Percentiles rank a stretch among this genome's conserved stretches.
Conservation (phyloP, 2,113 vertebrate genomes). For the Saimiri boliviensis region DNA sequence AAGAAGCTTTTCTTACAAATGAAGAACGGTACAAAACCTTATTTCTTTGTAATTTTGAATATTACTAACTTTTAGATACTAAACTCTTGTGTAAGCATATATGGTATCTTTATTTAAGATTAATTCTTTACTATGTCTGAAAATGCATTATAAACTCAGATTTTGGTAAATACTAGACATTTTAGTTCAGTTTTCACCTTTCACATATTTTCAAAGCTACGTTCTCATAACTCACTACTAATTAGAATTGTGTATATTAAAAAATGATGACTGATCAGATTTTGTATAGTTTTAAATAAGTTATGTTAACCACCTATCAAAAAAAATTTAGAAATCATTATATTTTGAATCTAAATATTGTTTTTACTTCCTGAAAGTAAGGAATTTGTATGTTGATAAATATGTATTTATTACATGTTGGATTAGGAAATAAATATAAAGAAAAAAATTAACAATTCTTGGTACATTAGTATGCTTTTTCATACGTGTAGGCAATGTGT, state of each 20-base stretch:
- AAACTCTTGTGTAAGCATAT: background rate
- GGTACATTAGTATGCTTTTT: background rate
- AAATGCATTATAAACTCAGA: slow-evolving; percentile 1
- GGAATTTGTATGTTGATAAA: background rate
- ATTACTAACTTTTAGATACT: slow-evolving; percentile 17
- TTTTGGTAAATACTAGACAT: background rate
- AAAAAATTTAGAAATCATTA: background rate
- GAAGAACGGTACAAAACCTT: background rate
- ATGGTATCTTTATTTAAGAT: background rate
- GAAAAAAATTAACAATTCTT: background rate
- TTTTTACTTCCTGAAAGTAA: slow-evolving; percentile 9
- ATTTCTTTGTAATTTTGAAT: background rate
- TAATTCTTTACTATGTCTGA: background rate
- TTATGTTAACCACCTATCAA: background rate
- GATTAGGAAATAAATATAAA: background rate
- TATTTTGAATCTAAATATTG: background rate
- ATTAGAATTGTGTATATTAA: background rate
- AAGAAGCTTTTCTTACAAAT: background rate
- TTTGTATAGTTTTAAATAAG: background rate
- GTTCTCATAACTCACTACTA: background rate
- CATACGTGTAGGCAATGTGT: background rate
- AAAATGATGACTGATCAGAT: background rate
- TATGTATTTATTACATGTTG: background rate
- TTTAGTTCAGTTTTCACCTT: background rate
- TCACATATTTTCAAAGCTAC: background rate